Percentiles rank a stretch among this genome's conserved stretches.
Conservation (phyloP, 1,140 invertebrate species). For the Saccostrea glomerata region DNA sequence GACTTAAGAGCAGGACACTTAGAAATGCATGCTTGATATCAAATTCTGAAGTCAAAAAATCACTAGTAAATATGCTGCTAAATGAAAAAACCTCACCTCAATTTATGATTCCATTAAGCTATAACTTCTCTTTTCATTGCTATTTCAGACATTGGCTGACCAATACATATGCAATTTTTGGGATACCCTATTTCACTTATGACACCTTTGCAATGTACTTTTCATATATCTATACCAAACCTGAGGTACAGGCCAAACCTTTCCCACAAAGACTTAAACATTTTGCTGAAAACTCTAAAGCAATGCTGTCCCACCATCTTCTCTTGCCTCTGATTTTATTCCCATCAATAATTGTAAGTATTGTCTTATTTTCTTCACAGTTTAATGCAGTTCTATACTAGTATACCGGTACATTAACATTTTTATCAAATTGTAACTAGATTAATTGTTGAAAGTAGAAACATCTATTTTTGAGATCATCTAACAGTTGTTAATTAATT, state of each 20-base stretch:
- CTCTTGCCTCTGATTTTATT: conserved; percentile 80
- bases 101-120: background rate
- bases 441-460: no score
- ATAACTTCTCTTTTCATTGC: conserved; percentile 8
- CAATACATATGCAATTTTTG: conserved; percentile 88
- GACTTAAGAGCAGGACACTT: no score
- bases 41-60: no score
- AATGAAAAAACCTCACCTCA: no score
- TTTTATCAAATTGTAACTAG: no score
- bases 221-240: conserved; percentile 61
- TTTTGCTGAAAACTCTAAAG: conserved; percentile 83
- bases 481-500: no score
- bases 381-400: no score
- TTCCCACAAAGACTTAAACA: conserved; percentile 65
- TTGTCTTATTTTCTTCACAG: no score
- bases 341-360: conserved; percentile 69
- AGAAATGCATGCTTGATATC: no score
- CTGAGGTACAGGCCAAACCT: conserved; percentile 61
- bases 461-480: no score
- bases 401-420: no score
- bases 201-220: conserved; percentile 84
- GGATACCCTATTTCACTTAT: conserved; percentile 87
- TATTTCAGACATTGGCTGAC: conserved; percentile 83
- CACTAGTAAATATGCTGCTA: no score
- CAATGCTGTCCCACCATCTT: conserved; percentile 87